Evolutionary conservation across 2,888 invertebrate species (phyloP).

Genomic region (Tuta absoluta): DNA sequence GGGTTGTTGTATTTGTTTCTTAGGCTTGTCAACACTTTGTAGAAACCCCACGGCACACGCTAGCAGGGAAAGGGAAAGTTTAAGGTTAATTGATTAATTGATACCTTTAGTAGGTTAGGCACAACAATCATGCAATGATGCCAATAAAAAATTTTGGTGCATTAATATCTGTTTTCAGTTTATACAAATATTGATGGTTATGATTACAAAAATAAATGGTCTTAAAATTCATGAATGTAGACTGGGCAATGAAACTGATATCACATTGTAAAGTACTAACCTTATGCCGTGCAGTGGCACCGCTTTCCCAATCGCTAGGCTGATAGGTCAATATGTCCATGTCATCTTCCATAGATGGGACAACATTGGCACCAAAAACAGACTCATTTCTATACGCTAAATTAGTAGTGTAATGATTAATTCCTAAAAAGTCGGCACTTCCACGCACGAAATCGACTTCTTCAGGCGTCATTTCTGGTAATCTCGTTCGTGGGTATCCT

Average conservation of each 20-base stretch:
- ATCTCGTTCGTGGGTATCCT: background rate
- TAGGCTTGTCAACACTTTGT: slow-evolving; percentile 37
- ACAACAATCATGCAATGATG: too few species aligned
- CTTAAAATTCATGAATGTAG: too few species aligned
- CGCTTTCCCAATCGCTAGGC: too few species aligned
- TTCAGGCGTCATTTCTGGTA: background rate
- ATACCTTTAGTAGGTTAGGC: too few species aligned
- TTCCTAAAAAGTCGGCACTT: slow-evolving; percentile 60
- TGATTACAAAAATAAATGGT: too few species aligned
- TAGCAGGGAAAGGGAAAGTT: slow-evolving; percentile 25
- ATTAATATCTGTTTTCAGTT: too few species aligned
- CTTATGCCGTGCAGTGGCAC: background rate
- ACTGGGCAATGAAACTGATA: too few species aligned
- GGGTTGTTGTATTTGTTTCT: slow-evolving; percentile 40
- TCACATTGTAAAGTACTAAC: too few species aligned
- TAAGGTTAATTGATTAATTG: too few species aligned
- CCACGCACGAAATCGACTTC: slow-evolving; percentile 45
- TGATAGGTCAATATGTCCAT: background rate
- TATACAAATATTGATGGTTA: too few species aligned
- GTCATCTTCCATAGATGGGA: background rate
- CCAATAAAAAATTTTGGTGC: too few species aligned
- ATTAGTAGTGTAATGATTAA: slow-evolving; percentile 76
- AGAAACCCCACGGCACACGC: slow-evolving; percentile 40
- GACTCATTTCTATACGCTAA: slow-evolving; percentile 6
- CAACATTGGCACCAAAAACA: background rate